Conservation (phyloP, 1,140 invertebrate species). For the Campoletis sonorensis region DNA sequence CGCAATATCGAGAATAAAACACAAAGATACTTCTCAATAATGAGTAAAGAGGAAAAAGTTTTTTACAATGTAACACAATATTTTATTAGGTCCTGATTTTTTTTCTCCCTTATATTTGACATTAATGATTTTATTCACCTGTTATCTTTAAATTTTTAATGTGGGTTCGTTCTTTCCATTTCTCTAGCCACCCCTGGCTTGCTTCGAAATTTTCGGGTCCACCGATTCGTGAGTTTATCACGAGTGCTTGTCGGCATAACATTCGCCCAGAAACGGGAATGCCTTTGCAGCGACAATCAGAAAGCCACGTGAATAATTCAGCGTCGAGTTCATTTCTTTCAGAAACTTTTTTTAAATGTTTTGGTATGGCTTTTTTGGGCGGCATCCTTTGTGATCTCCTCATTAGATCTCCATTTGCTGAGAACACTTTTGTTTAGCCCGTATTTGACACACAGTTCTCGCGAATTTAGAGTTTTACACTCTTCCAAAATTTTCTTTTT, state of each 20-base stretch:
- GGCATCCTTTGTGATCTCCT: constrained; percentile 4
- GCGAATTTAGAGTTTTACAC: constrained; percentile 6
- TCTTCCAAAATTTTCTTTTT: constrained; percentile 33
- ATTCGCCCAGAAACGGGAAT: constrained; percentile 42
- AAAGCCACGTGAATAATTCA: constrained; percentile 28
- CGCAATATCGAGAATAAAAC: constrained; percentile 25
- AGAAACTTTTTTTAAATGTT: neutral
- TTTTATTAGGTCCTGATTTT: constrained; percentile 1
- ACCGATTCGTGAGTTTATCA: constrained; percentile 16
- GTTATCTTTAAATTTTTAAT: constrained; percentile 40
- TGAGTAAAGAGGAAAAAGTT: constrained; percentile 17
- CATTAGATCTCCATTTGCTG: constrained; percentile 26
- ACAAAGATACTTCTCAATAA: constrained; percentile 31
- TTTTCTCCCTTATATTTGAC: neutral
- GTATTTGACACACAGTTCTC: constrained; percentile 28
- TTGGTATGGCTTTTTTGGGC: constrained; percentile 16
- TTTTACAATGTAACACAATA: constrained; percentile 17
- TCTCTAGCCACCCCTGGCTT: constrained; percentile 20
- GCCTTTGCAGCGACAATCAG: constrained; percentile 39
- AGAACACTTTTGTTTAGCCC: constrained; percentile 23
- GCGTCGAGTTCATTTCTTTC: constrained; percentile 21
- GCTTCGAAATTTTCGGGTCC: constrained; percentile 24
- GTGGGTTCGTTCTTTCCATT: constrained; percentile 24
- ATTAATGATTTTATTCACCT: constrained; percentile 17
- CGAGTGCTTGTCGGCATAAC: constrained; percentile 30